These are phyloP conservation scores for Caenorhabditis elegans DNA, from an alignment of 1,140 invertebrate species.

Conservation along the genomic window WBcel235 BX284606.5:2372001-2372500, in stretches of 20 bases:
- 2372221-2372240: background rate
- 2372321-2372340: background rate
- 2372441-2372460: background rate
- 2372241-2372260: background rate
- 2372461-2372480: background rate
- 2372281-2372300: background rate
- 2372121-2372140: too few species aligned
- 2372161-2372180: background rate
- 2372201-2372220: slow-evolving; percentile 5
- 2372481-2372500: slow-evolving; percentile 18
- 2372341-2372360: background rate
- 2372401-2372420: background rate
- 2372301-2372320: background rate
- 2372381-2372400: background rate
- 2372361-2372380: background rate
- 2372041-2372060: too few species aligned
- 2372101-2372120: too few species aligned
- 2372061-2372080: too few species aligned
- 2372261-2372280: background rate
- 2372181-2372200: background rate
- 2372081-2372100: too few species aligned
- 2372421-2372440: background rate
- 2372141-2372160: too few species aligned
- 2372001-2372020: too few species aligned
- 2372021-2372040: too few species aligned